Base-by-base conservation (phyloP, 2,113 vertebrate genomes). In the Procavia capensis region DNA sequence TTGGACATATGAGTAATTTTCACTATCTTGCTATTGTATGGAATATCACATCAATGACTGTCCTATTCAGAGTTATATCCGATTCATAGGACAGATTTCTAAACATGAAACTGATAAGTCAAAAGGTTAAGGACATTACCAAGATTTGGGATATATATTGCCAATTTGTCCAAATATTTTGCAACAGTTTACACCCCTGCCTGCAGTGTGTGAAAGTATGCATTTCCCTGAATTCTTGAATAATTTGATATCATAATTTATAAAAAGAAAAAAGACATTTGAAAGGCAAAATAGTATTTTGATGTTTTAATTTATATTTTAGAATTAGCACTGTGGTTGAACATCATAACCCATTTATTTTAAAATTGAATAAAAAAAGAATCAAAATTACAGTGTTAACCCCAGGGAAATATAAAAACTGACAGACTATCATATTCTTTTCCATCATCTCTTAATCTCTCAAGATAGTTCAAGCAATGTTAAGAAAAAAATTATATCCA, bases 61-160 rank as follows among this genome's bases (percentile, higher is more conserved):
- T 76, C 6, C 31, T 24, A 91, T 84, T 88, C 47, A 31, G 75
- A 34, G 68, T 90, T 41, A 84, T 9, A 87, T 45, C 9, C 19
- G 76, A 87, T 79, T 95, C n/a, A 75, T 88, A 57, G 39, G 63
- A 59, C 93, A 93, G 57, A 96, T 76, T 93, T 79, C 75, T 93
- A 95, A 91, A 70, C 29, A 76, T 82, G 27, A 9, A 93, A 68
- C 87, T 84, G 1, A 20, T 90, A 10, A 70, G 72, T 85, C 34
- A 70, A 94, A 89, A 78, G 93, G 80, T 91, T 81, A 88, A 75
- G 78, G 50, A n/a, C 24, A 75, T 80, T 84, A 90, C 47, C 47
- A 70, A 34, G 10, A 47, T 39, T 63, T 36, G 54, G 25, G 36
- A 24, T 80, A 61, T 20, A 66, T 39, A 75, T 75, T 85, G 31